Percentiles rank a stretch among this genome's conserved stretches.
Conservation (phyloP, 2,888 invertebrate genomes). For the Pachymerium ferrugineum region DNA sequence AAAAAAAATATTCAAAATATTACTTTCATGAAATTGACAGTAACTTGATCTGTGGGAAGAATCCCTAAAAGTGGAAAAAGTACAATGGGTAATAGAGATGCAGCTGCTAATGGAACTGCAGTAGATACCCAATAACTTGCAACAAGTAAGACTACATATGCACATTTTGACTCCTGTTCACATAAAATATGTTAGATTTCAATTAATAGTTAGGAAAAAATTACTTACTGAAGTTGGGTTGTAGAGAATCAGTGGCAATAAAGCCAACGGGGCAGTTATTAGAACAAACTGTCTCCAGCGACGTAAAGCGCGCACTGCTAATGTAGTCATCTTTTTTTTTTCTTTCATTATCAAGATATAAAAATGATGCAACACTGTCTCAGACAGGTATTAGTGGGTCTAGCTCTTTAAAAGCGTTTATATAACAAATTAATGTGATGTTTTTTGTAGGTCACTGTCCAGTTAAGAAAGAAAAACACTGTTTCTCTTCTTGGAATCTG, state of each 20-base stretch:
- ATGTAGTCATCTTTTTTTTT: too few species aligned
- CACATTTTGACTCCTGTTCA: conserved; percentile 53
- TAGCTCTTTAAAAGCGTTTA: too few species aligned
- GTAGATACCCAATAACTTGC: conserved; percentile 78
- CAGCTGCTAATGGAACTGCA: conserved; percentile 71
- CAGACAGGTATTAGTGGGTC: too few species aligned
- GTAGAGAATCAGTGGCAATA: background rate
- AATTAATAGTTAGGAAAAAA: background rate
- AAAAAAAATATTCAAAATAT: too few species aligned
- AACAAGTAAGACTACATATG: conserved; percentile 75
- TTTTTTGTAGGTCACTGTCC: too few species aligned
- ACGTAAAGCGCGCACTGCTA: background rate
- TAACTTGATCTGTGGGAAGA: conserved; percentile 52
- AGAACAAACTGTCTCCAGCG: background rate
- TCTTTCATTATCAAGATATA: too few species aligned
- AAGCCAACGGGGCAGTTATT: background rate
- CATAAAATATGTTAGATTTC: background rate
- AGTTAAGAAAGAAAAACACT: too few species aligned
- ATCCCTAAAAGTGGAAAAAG: conserved; percentile 78
- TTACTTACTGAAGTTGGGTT: background rate
- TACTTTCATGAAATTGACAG: conserved; percentile 62
- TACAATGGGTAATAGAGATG: conserved; percentile 75
- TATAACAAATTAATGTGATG: too few species aligned
- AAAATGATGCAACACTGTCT: too few species aligned
- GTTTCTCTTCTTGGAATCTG: too few species aligned